A percentile compares a stretch with the other conserved stretches of the same genome.
Conservation (phyloP, 2,888 invertebrate genomes). For the Plagodis pulveraria region DNA sequence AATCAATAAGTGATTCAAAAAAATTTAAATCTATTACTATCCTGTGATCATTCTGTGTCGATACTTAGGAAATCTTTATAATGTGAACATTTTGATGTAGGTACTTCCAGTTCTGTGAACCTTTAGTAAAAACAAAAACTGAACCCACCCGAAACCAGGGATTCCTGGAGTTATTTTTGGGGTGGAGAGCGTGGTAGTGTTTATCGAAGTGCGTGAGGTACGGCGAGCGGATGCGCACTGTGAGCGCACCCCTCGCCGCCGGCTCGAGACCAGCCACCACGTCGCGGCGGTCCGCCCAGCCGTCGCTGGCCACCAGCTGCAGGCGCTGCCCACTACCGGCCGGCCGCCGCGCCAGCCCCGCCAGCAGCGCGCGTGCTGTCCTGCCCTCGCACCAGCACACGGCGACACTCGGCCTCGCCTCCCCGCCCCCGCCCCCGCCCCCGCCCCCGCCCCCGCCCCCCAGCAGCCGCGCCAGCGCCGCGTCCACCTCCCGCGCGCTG, state of each 20-base stretch:
- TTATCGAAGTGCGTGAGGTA: slow-evolving; percentile 86
- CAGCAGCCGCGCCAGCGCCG: slow-evolving; percentile 75
- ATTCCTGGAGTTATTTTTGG: slow-evolving; percentile 87
- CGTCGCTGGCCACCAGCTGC: slow-evolving; percentile 88
- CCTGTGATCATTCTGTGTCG: too few relatives aligned
- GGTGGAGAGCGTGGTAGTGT: slow-evolving; percentile 88
- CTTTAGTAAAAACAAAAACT: too few relatives aligned
- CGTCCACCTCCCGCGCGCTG: slow-evolving; percentile 42
- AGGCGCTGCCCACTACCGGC: slow-evolving; percentile 52
- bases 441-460: slow-evolving; percentile 67
- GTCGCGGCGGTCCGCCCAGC: slow-evolving; percentile 91
- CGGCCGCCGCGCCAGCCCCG: slow-evolving; percentile 78
- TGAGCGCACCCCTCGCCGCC: slow-evolving; percentile 89
- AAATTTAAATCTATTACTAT: too few relatives aligned
- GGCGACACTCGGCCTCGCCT: slow-evolving; percentile 51
- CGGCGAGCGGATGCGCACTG: slow-evolving; percentile 91
- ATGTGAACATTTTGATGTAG: too few relatives aligned
- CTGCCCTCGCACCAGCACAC: slow-evolving; percentile 92
- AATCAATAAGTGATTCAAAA: too few relatives aligned
- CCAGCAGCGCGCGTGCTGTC: slow-evolving; percentile 87
- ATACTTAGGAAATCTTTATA: too few relatives aligned
- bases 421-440: slow-evolving; percentile 77
- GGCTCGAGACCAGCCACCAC: slow-evolving; percentile 88
- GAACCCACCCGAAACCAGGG: slow-evolving; percentile 86
- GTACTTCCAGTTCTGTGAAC: too few relatives aligned